Evolutionary conservation across 2,113 vertebrate species (phyloP).

Genomic region (Mastomys natalensis): DNA sequence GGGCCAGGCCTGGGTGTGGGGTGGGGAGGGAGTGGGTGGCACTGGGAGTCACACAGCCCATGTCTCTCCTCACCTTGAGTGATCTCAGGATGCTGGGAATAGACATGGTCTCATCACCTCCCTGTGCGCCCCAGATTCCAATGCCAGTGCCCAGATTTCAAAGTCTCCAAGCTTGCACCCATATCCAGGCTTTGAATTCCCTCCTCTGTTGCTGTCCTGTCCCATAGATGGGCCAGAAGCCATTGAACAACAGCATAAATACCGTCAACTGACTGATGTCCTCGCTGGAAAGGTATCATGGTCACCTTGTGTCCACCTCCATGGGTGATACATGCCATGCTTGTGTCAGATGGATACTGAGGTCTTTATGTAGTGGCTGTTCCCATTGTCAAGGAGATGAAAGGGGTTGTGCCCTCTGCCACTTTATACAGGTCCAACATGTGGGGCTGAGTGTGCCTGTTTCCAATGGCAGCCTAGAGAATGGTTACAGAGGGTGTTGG

Average conservation of each 20-base stretch:
- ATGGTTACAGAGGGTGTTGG: not conserved
- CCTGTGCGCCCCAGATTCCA: conserved; percentile 60
- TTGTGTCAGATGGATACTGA: not conserved
- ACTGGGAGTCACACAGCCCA: conserved; percentile 53
- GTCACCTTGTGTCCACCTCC: not conserved
- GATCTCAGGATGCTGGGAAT: conserved; percentile 78
- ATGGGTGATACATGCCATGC: not conserved
- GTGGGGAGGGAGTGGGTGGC: conserved; percentile 32
- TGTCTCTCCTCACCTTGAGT: conserved; percentile 75
- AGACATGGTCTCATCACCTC: conserved; percentile 73
- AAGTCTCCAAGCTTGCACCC: not conserved
- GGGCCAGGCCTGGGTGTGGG: conserved; percentile 36
- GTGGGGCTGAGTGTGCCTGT: not conserved
- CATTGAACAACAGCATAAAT: not conserved
- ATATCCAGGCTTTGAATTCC: not conserved
- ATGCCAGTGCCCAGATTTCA: conserved; percentile 22
- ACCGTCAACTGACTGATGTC: not conserved
- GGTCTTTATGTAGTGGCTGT: not conserved
- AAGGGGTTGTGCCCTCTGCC: not conserved
- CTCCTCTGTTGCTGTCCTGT: not conserved
- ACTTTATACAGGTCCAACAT: not conserved
- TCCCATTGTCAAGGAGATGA: not conserved
- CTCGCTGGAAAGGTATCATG: not conserved
- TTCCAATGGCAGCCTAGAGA: not conserved
- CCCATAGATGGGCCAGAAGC: not conserved